A percentile compares a stretch with the other conserved stretches of the same genome.
Conservation (phyloP, 1,140 invertebrate species). For the Tigriopus japonicus region DNA sequence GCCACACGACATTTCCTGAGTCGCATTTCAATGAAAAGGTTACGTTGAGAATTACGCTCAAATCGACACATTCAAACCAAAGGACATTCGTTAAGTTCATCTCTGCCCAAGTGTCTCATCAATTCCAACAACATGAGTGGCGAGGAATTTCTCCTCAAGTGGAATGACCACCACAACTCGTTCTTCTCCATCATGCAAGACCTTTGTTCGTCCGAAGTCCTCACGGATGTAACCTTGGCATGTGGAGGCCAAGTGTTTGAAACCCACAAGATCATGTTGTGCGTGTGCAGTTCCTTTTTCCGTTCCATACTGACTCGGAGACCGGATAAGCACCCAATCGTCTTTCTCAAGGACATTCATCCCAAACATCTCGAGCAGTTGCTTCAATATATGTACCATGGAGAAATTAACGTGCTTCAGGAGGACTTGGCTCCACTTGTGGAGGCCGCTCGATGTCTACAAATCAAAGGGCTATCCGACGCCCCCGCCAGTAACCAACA, state of each 20-base stretch:
- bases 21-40: too few species aligned
- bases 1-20: too few species aligned
- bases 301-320: background rate
- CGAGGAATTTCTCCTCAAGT: slow-evolving; percentile 14
- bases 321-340: slow-evolving; percentile 10
- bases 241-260: slow-evolving; percentile 11
- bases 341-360: slow-evolving; percentile 24
- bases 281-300: slow-evolving; percentile 11
- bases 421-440: slow-evolving; percentile 24
- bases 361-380: slow-evolving; percentile 24
- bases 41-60: too few species aligned
- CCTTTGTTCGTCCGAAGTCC: slow-evolving; percentile 1
- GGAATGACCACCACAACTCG: slow-evolving; percentile 12
- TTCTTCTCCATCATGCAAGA: slow-evolving; percentile 13
- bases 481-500: slow-evolving; percentile 17
- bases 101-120: background rate
- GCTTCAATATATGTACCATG: slow-evolving; percentile 27
- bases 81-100: background rate
- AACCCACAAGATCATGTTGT: slow-evolving; percentile 13
- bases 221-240: slow-evolving; percentile 13
- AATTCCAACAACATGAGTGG: background rate
- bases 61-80: too few species aligned
- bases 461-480: slow-evolving; percentile 27
- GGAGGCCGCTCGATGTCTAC: slow-evolving; percentile 25
- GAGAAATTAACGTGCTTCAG: slow-evolving; percentile 27